Conservation (phyloP, 2,797 vertebrate species). For the Cyprinodon diabolis region DNA sequence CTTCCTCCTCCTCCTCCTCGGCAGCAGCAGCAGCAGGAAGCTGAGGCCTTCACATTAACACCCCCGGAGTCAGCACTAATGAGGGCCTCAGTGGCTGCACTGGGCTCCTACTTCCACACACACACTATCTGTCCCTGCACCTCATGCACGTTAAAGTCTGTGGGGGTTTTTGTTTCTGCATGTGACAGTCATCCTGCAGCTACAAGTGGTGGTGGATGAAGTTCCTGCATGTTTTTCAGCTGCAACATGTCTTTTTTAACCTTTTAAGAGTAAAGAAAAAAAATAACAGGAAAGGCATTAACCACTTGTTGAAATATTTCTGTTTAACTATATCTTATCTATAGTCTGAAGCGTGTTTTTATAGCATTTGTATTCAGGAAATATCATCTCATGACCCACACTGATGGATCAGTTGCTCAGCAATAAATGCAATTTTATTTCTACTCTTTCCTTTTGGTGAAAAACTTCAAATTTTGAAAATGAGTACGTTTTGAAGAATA, state of each 20-base stretch:
- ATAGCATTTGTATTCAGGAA: background rate
- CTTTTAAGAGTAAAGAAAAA: background rate
- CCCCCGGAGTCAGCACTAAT: constrained; percentile 75
- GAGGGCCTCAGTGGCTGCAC: constrained; percentile 65
- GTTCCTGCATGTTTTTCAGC: constrained; percentile 20
- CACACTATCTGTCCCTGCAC: background rate
- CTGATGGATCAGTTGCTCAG: background rate
- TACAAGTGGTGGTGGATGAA: constrained; percentile 13
- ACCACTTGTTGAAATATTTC: background rate
- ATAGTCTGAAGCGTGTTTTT: background rate
- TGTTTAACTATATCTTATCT: background rate
- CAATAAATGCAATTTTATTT: background rate
- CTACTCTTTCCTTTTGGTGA: background rate
- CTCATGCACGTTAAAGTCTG: background rate
- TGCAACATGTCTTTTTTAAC: constrained; percentile 39
- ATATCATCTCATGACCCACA: background rate
- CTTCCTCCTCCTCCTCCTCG: constrained; percentile 16
- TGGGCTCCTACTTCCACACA: constrained; percentile 23
- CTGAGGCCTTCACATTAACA: constrained; percentile 72
- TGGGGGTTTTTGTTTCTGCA: background rate
- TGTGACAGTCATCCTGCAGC: background rate
- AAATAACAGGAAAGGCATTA: background rate
- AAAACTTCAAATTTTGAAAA: background rate
- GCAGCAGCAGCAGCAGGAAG: constrained; percentile 54
- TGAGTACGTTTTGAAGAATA: background rate